A percentile compares a stretch with the other conserved stretches of the same genome.
phyloP scores from a whole-genome alignment of 2,888 invertebrate species.

The Agrochola circellaris region DNA sequence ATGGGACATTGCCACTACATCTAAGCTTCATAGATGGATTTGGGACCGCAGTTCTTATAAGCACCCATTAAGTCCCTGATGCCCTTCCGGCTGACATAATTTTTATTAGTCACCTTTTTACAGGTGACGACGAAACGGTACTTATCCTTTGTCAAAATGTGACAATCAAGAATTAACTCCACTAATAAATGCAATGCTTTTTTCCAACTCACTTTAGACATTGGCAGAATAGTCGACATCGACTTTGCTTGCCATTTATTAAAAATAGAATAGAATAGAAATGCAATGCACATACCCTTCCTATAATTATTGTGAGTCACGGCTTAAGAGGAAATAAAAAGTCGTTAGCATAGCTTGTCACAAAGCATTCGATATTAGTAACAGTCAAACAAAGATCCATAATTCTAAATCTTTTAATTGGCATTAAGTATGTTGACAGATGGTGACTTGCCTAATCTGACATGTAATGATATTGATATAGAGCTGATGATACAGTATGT shows the following conservation, averaged over 20 bases:
- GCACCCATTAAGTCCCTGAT: not conserved
- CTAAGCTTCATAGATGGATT: not conserved
- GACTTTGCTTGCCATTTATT: no score
- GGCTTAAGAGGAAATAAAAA: conserved; percentile 37
- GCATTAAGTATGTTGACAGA: conserved; percentile 90
- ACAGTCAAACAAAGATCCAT: conserved; percentile 89
- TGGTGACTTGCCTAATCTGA: conserved; percentile 89
- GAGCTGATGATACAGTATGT: conserved; percentile 70
- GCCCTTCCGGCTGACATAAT: conserved; percentile 1
- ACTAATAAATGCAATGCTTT: conserved; percentile 35
- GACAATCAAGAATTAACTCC: not conserved
- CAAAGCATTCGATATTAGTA: conserved; percentile 80
- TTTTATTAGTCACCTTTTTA: conserved; percentile 9
- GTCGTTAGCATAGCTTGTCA: conserved; percentile 51
- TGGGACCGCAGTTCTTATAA: not conserved
- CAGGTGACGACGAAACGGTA: conserved; percentile 30
- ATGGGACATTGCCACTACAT: not conserved
- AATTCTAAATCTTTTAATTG: conserved; percentile 90
- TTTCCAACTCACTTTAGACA: no score
- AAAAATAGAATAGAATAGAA: no score
- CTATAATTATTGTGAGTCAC: conserved; percentile 51
- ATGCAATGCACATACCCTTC: conserved; percentile 27
- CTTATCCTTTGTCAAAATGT: conserved; percentile 21
- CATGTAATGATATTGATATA: conserved; percentile 79
- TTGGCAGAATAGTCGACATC: no score